Evolutionary conservation across 2,797 vertebrate genomes (phyloP).

Genomic region (Amblyraja radiata): DNA sequence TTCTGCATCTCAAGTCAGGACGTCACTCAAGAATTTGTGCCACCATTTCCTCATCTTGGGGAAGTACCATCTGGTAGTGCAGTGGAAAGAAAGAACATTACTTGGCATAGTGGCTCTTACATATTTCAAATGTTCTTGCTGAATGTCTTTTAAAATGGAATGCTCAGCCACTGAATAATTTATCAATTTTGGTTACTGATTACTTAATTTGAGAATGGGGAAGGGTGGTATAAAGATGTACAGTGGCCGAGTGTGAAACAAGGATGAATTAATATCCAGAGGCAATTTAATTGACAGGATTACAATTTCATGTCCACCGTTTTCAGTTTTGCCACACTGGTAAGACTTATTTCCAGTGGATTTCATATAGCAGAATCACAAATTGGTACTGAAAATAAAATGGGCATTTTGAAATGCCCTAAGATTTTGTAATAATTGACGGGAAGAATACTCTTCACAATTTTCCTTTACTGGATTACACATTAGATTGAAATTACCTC

Average conservation of each 20-base stretch:
- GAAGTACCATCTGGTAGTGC: background rate
- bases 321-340: background rate
- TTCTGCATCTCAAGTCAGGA: background rate
- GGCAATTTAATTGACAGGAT: background rate
- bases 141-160: background rate
- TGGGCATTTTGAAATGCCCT: background rate
- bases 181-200: background rate
- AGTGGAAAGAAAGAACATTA: background rate
- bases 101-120: background rate
- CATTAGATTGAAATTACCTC: background rate
- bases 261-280: background rate
- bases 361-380: background rate
- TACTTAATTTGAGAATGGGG: background rate
- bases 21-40: background rate
- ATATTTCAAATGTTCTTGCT: background rate
- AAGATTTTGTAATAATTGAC: background rate
- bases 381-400: background rate
- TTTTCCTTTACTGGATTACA: background rate
- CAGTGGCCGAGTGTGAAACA: background rate
- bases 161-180: too few relatives aligned
- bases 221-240: background rate
- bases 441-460: background rate
- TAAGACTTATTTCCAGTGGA: background rate
- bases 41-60: background rate
- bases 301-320: background rate